These are phyloP conservation scores for Cheirogaleus major DNA, from an alignment of 2,797 vertebrate genomes.

Conservation along the genomic window DNA sequence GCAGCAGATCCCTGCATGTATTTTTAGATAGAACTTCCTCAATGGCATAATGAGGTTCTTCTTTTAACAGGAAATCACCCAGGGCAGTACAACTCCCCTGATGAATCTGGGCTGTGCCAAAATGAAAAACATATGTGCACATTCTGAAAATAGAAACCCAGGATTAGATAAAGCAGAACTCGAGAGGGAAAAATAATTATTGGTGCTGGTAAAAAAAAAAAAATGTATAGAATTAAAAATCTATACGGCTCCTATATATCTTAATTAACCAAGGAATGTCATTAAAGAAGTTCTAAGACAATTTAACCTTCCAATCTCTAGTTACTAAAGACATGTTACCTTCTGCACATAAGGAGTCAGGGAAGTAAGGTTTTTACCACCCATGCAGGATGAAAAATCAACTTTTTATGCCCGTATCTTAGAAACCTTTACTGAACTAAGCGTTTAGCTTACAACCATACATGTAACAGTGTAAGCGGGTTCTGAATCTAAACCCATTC, in stretches of 20 bases:
- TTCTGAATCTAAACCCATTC: neutral
- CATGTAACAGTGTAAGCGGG: neutral
- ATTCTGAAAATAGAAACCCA: slow-evolving; percentile 72
- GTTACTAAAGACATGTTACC: neutral
- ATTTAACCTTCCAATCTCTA: neutral
- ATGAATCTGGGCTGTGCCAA: slow-evolving; percentile 52
- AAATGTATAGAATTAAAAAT: slow-evolving; percentile 29
- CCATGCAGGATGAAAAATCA: neutral
- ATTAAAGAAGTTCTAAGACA: neutral
- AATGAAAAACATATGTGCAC: slow-evolving; percentile 72
- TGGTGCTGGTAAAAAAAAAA: neutral
- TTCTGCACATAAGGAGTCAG: neutral
- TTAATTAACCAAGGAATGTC: slow-evolving; percentile 16
- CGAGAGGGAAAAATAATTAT: slow-evolving; percentile 48
- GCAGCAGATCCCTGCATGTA: neutral
- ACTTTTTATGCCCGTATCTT: neutral
- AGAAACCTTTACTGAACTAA: neutral
- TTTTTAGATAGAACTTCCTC: slow-evolving; percentile 72
- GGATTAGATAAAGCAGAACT: slow-evolving; percentile 57
- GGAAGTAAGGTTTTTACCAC: neutral
- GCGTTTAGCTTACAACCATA: neutral
- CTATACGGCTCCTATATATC: neutral
- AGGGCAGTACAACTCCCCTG: slow-evolving; percentile 62
- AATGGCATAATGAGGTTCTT: slow-evolving; percentile 53
- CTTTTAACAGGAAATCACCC: slow-evolving; percentile 71